Conservation (phyloP, 2,888 invertebrate genomes). For the Diarsia rubi region DNA sequence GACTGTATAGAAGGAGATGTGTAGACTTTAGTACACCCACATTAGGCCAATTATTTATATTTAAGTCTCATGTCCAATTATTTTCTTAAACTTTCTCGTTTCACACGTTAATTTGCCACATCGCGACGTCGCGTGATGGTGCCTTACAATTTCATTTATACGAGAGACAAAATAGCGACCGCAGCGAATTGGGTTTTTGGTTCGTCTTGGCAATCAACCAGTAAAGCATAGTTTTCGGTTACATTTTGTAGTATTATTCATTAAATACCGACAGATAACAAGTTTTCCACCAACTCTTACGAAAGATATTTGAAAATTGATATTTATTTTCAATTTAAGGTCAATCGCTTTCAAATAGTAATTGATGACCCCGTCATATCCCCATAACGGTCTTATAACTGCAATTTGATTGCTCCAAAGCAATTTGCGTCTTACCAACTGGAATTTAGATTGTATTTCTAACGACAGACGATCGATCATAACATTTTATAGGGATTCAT, state of each 20-base stretch:
- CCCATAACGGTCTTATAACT: slow-evolving; percentile 44
- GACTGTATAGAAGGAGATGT: too few relatives aligned
- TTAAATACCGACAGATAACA: not conserved
- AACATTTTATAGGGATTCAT: slow-evolving; percentile 53
- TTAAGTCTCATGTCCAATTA: too few relatives aligned
- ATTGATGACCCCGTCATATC: slow-evolving; percentile 49
- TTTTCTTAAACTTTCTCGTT: too few relatives aligned
- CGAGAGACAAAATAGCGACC: too few relatives aligned
- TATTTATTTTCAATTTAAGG: slow-evolving; percentile 38
- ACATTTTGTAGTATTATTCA: not conserved
- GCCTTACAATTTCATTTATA: too few relatives aligned
- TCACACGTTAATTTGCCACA: too few relatives aligned
- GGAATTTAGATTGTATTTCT: slow-evolving; percentile 58
- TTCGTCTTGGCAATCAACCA: too few relatives aligned
- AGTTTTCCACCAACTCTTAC: not conserved
- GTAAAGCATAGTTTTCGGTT: not conserved
- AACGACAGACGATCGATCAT: slow-evolving; percentile 42
- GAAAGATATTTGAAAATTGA: slow-evolving; percentile 19
- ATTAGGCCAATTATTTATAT: too few relatives aligned
- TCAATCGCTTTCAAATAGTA: slow-evolving; percentile 42
- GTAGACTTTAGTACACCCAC: too few relatives aligned
- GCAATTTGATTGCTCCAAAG: slow-evolving; percentile 55
- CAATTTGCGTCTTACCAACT: slow-evolving; percentile 50
- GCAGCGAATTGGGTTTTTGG: too few relatives aligned
- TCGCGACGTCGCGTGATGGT: too few relatives aligned